These are phyloP conservation scores for Zalophus californianus DNA, from an alignment of 2,797 vertebrate genomes.

Conservation along the genomic window DNA sequence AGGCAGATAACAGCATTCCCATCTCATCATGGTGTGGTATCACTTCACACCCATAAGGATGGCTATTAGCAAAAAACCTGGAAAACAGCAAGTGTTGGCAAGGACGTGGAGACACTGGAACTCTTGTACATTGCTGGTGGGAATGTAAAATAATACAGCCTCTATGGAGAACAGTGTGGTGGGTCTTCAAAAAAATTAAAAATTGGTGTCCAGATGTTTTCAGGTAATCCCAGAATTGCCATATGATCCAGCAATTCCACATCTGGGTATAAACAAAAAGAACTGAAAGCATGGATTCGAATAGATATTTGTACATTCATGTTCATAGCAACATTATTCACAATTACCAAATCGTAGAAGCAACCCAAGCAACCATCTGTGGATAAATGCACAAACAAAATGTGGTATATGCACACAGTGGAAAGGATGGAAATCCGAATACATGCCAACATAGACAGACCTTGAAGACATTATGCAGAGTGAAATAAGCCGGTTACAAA, in stretches of 20 bases:
- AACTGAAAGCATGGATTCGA: background rate
- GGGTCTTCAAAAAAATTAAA: background rate
- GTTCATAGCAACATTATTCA: background rate
- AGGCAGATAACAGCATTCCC: background rate
- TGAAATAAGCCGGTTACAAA: background rate
- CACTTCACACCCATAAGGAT: too few relatives aligned
- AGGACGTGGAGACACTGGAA: background rate
- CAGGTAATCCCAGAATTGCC: background rate
- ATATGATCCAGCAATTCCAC: background rate
- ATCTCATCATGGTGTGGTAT: background rate
- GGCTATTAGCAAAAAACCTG: too few relatives aligned
- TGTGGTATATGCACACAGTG: fast-evolving
- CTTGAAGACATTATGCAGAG: background rate
- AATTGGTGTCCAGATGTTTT: background rate
- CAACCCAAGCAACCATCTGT: too few relatives aligned
- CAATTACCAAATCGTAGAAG: background rate
- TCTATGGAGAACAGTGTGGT: background rate
- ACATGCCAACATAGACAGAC: background rate
- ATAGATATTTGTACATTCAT: fast-evolving
- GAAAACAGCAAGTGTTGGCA: background rate
- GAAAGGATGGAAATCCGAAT: background rate
- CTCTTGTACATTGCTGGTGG: background rate
- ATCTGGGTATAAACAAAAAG: background rate
- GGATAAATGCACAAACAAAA: background rate
- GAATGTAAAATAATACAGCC: background rate